Base-by-base conservation (phyloP, 2,113 vertebrate species). In the Centropus unirufus region DNA sequence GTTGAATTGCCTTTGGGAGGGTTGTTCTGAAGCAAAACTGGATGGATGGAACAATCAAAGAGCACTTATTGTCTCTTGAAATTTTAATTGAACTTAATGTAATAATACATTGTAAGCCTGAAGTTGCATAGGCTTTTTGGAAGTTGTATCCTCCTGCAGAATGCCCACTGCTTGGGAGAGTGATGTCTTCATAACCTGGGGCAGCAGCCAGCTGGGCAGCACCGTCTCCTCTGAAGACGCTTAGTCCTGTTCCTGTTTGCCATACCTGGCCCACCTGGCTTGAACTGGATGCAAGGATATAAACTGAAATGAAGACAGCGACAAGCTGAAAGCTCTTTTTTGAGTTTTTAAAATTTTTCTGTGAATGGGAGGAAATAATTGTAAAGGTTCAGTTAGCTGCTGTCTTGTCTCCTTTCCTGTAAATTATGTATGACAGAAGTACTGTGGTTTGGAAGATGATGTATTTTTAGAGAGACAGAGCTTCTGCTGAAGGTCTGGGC, bases 131-230 rank as follows among this genome's bases (percentile, higher is more conserved):
- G 74, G 32, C 20, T 42, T 70, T 72, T 73, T 63, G 11, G 57
- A 58, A 47, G 52, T 22, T 22, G 40, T 4, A 17, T 30, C 52
- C 42, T 69, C 17, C 44, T 76, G 51, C 8, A 4, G 76, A 39
- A 87, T 21, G 12, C 44, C 3, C 17, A 4, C 18, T 10, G 36
- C 42, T 78, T 8, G 0, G 36, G 18, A 26, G 14, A 32, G 30
- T 5, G 3, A 6, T 0, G 1, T 22, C 5, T 49, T 47, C 13
- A 4, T 42, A 17, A 30, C 16, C 15, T 14, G 52, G 5, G 21
- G 61, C 59, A 66, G 32, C 40, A 83, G 47, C 61, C 57, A 57
- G 51, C 77, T 8, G 0, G 15, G 46, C 70, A 57, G 30, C 46
- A 8, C n/a, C 3, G 2, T 24, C 85, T 73, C 36, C 67, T 78